phyloP scores from a whole-genome alignment of 2,888 invertebrate species.

The Cistogaster globosa region DNA sequence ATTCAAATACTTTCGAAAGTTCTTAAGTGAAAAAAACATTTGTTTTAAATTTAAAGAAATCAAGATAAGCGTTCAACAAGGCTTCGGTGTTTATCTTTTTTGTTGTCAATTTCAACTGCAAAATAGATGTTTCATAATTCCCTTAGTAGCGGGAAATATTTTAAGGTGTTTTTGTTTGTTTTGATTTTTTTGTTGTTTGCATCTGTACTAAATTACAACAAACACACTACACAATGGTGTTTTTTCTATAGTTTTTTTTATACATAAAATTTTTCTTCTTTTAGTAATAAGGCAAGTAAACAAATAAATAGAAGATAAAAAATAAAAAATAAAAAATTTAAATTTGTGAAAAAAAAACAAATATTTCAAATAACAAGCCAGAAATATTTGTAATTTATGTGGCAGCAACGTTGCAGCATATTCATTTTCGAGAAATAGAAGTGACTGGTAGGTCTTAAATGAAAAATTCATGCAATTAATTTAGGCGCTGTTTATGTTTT shows the following conservation, averaged over 20 bases:
- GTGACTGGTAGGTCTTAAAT: neutral
- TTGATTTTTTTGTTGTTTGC: conserved; percentile 11
- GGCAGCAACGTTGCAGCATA: conserved; percentile 46
- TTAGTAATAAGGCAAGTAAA: conserved; percentile 39
- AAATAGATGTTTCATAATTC: conserved; percentile 62
- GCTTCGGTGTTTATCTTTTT: conserved; percentile 3
- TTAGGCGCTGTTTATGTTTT: neutral
- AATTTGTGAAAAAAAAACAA: conserved; percentile 12
- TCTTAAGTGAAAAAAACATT: too few relatives aligned
- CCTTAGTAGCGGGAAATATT: conserved; percentile 50
- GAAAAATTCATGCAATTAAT: neutral
- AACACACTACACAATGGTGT: conserved; percentile 5
- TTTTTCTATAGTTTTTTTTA: conserved; percentile 51
- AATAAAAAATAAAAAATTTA: conserved; percentile 5
- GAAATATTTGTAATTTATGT: conserved; percentile 62
- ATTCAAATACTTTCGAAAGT: too few relatives aligned
- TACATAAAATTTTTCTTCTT: conserved; percentile 31
- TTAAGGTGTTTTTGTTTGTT: conserved; percentile 24
- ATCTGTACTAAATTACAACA: conserved; percentile 9
- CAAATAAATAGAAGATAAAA: conserved; percentile 21
- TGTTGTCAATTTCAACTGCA: conserved; percentile 29
- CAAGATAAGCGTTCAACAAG: neutral
- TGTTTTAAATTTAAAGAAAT: neutral
- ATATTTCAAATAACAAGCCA: conserved; percentile 21
- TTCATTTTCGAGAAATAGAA: neutral